phyloP scores from a whole-genome alignment of 2,113 vertebrate genomes.

The Lepisosteus osseus region DNA sequence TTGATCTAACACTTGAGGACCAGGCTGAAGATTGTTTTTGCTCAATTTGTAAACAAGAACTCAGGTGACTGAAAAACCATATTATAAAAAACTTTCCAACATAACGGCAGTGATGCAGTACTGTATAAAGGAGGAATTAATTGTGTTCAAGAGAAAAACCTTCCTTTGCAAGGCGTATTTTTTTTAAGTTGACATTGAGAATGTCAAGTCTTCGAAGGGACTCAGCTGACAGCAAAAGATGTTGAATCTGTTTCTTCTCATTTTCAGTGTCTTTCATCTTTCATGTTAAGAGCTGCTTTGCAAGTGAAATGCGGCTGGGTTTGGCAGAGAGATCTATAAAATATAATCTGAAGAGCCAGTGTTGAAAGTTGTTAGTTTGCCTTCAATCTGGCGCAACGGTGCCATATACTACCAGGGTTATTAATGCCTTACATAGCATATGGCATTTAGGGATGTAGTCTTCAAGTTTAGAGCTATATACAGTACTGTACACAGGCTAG shows the following conservation, averaged over 20 bases:
- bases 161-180: conserved; percentile 9
- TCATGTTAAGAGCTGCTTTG: conserved; percentile 53
- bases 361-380: conserved; percentile 48
- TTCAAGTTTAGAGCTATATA: too few species aligned
- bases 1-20: too few species aligned
- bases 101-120: too few species aligned
- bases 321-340: conserved; percentile 60
- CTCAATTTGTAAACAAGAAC: too few species aligned
- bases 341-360: conserved; percentile 51
- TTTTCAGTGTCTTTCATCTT: conserved; percentile 52
- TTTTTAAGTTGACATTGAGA: conserved; percentile 40
- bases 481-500: too few species aligned
- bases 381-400: conserved; percentile 43
- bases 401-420: conserved; percentile 47
- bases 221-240: conserved; percentile 38
- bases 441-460: conserved; percentile 24
- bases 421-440: conserved; percentile 41
- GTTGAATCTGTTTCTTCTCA: conserved; percentile 58
- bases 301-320: conserved; percentile 53
- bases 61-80: too few species aligned
- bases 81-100: too few species aligned
- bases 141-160: conserved; percentile 2
- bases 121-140: background rate
- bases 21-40: too few species aligned
- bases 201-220: conserved; percentile 50